Percentiles rank a stretch among this genome's conserved stretches.
These are phyloP conservation scores for Eilema depressum DNA, from an alignment of 2,888 invertebrate species.

Conservation along the genomic window DNA sequence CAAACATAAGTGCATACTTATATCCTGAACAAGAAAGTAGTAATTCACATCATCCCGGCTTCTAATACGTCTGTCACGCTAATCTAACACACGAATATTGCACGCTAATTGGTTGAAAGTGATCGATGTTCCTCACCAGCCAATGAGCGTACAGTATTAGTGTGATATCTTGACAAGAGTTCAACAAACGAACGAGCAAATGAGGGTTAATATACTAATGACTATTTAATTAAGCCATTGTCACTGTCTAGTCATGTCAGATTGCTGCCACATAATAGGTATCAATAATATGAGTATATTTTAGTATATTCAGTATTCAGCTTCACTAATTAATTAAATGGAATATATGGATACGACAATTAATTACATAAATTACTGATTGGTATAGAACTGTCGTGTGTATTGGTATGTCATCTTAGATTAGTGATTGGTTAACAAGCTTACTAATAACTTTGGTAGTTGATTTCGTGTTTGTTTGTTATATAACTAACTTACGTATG, in stretches of 20 bases:
- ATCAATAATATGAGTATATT: background rate
- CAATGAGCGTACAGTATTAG: background rate
- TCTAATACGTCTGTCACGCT: background rate
- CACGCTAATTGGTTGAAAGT: background rate
- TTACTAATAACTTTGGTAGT: background rate
- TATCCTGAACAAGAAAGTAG: too few relatives aligned
- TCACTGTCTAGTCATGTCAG: background rate
- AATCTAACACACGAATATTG: background rate
- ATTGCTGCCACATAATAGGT: background rate
- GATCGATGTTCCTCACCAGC: background rate
- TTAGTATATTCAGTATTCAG: background rate
- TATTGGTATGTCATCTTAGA: background rate
- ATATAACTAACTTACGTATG: background rate
- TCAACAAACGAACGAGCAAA: background rate
- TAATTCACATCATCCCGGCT: too few relatives aligned
- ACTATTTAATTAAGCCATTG: background rate
- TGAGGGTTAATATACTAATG: conserved; percentile 6
- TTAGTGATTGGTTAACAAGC: background rate
- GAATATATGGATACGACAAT: background rate
- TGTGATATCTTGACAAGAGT: background rate
- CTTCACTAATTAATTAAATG: conserved; percentile 2
- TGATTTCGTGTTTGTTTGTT: background rate
- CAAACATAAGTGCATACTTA: too few relatives aligned
- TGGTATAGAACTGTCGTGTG: background rate
- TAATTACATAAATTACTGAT: conserved; percentile 2